Evolutionary conservation across 2,888 invertebrate genomes (phyloP).

Genomic region (Spisula solida): DNA sequence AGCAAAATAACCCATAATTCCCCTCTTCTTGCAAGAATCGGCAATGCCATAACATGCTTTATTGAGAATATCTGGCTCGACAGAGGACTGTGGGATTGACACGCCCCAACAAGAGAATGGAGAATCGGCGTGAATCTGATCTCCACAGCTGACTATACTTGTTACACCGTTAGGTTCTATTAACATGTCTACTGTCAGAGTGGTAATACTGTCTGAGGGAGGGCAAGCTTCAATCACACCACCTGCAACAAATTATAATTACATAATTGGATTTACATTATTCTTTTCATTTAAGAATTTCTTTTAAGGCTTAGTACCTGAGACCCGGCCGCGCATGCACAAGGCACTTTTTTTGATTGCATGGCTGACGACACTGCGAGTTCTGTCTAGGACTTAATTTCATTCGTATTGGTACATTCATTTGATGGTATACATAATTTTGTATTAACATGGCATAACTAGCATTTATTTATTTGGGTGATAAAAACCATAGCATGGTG

Average conservation of each 20-base stretch:
- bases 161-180: constrained; percentile 86
- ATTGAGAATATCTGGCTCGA: constrained; percentile 85
- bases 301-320: too few relatives aligned
- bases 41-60: constrained; percentile 83
- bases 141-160: constrained; percentile 84
- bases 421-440: too few relatives aligned
- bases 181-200: constrained; percentile 86
- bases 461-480: too few relatives aligned
- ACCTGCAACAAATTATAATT: constrained; percentile 76
- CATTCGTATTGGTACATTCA: too few relatives aligned
- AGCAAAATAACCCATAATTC: constrained; percentile 86
- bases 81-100: constrained; percentile 87
- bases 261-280: too few relatives aligned
- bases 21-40: constrained; percentile 85
- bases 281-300: too few relatives aligned
- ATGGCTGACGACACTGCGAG: too few relatives aligned
- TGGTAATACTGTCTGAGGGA: constrained; percentile 86
- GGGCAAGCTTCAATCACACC: constrained; percentile 88
- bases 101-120: constrained; percentile 86
- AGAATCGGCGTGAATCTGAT: constrained; percentile 87
- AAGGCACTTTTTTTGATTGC: too few relatives aligned
- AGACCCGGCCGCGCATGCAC: too few relatives aligned
- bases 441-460: too few relatives aligned
- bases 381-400: too few relatives aligned
- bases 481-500: too few relatives aligned